Evolutionary conservation across 2,113 vertebrate genomes (phyloP).

Genomic region (Seriola dumerili): DNA sequence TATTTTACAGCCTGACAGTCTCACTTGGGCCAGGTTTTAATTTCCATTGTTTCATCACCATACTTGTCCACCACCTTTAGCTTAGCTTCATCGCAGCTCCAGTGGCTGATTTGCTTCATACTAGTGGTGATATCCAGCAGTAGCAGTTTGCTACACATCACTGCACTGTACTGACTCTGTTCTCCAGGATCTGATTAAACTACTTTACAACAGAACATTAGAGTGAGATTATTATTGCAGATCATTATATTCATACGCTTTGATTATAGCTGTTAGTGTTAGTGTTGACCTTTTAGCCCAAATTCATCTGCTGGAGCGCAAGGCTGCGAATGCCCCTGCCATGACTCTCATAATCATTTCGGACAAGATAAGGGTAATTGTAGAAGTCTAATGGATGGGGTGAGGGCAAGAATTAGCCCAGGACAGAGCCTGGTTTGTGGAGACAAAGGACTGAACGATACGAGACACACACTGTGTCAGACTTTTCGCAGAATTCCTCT

Average conservation of each 20-base stretch:
- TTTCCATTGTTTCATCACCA: background rate
- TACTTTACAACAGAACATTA: background rate
- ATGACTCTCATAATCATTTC: conserved; percentile 29
- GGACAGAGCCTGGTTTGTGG: conserved; percentile 47
- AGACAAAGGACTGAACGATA: conserved; percentile 1
- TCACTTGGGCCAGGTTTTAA: background rate
- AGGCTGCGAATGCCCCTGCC: background rate
- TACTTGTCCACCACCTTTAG: background rate
- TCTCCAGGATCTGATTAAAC: background rate
- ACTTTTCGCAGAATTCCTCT: conserved; percentile 28
- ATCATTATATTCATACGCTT: conserved; percentile 33
- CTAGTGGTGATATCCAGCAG: background rate
- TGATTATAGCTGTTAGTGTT: conserved; percentile 36
- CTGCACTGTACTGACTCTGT: background rate
- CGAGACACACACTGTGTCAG: background rate
- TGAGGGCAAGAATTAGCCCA: conserved; percentile 27
- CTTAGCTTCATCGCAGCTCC: background rate
- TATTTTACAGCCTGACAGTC: background rate
- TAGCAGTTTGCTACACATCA: background rate
- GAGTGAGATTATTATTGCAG: conserved; percentile 9
- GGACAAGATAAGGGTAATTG: conserved; percentile 12
- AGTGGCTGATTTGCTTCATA: background rate
- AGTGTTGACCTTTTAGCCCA: conserved; percentile 63
- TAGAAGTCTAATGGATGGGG: conserved; percentile 34
- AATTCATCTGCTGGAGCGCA: conserved; percentile 22